These are phyloP conservation scores for Spisula solida DNA, from an alignment of 2,888 invertebrate genomes.

Conservation along the genomic window DNA sequence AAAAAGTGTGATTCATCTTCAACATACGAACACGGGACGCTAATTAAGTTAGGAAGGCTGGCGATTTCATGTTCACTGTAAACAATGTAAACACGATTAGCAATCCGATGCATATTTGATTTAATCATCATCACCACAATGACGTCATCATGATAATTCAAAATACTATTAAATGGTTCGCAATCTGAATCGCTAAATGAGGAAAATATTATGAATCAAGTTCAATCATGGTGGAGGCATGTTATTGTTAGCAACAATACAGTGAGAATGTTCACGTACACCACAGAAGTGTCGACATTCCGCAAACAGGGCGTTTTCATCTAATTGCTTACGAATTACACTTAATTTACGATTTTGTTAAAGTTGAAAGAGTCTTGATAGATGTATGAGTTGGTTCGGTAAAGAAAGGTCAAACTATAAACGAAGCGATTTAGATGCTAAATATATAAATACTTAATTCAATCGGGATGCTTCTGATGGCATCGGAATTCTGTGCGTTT, in stretches of 20 bases:
- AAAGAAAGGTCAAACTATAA: background rate
- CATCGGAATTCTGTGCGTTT: background rate
- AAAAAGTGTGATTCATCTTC: too few relatives aligned
- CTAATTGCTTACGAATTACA: background rate
- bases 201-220: too few relatives aligned
- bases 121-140: too few relatives aligned
- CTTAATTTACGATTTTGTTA: background rate
- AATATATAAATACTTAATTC: background rate
- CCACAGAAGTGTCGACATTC: background rate
- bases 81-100: too few relatives aligned
- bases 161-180: too few relatives aligned
- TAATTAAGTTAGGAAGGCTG: too few relatives aligned
- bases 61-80: too few relatives aligned
- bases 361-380: background rate
- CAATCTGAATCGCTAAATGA: too few relatives aligned
- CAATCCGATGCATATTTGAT: too few relatives aligned
- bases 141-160: too few relatives aligned
- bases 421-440: background rate
- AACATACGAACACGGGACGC: too few relatives aligned
- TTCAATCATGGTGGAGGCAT: background rate
- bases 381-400: background rate
- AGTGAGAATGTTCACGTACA: background rate
- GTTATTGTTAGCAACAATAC: background rate
- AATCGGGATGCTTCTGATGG: conserved; percentile 1
- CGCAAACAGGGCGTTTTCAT: background rate